Evolutionary conservation across 2,888 invertebrate species (phyloP), one percentile per base, ranked within the genome.

Genomic region (Drosophila hamatofila): DNA sequence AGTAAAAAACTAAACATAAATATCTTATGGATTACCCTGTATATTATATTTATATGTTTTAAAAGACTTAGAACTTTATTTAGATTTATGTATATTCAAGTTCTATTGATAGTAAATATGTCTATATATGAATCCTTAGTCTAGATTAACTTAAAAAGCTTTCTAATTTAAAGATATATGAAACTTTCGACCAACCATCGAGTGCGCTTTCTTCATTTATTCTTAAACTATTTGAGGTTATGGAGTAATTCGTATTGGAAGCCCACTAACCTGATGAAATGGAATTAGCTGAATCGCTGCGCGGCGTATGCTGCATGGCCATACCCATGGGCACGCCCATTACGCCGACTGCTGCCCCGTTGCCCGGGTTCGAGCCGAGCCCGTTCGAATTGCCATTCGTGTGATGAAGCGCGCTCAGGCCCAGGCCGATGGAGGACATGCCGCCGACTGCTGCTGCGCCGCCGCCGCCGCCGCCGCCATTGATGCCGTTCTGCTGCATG

Each of bases 211-310:
- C 1, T 35, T 8, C 8, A 1, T 4, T 1, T 16, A 25, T 25
- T 25, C 48, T 27, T 18, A 30, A 7, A 18, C n/a, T 37, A 35
- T 23, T 37, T 2, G 21, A 1, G 23, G 5, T 23, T 5, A 12
- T 14, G 3, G 2, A 16, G 21, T 42, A 21, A 16, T 33, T 33
- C 7, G 6, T 27, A 8, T 41, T 14, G 46, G 3, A 64, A 58
- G 14, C 72, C 73, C 56, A 90, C 92, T 92, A 85, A 93, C 93
- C 93, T 93, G 93, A 93, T 81, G 93, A 93, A 81, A 93, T 91
- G 52, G 93, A 93, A 91, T 93, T 93, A 21, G 91, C 93, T 56
- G 93, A 93, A 81, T 93, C 92, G 80, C 92, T 93, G 64, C 93
- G 90, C 72, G 93, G 93, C 64, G 92, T 91, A 69, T 92, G 92